Conservation (phyloP, 1,140 invertebrate genomes). For the Drosophila bocki region DNA sequence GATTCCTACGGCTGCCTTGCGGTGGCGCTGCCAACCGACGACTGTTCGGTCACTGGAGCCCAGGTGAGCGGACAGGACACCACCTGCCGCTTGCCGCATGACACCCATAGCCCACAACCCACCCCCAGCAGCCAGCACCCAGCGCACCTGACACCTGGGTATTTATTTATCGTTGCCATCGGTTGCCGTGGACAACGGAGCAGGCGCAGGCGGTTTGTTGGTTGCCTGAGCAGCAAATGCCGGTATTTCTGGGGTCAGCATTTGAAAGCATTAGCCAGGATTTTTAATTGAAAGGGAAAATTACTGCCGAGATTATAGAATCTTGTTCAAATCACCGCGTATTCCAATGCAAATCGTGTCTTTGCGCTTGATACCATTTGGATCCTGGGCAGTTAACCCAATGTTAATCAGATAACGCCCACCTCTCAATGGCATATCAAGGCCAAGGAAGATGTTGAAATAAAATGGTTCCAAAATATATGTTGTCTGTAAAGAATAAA, state of each 20-base stretch:
- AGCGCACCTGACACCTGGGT: constrained; percentile 11
- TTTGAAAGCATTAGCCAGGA: not conserved
- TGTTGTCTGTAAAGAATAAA: not conserved
- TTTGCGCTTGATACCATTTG: not conserved
- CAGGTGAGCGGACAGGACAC: constrained; percentile 15
- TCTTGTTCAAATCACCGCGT: not conserved
- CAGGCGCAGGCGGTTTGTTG: constrained; percentile 71
- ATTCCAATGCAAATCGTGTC: not conserved
- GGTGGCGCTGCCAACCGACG: constrained; percentile 54
- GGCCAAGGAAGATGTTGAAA: not conserved
- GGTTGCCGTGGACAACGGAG: constrained; percentile 69
- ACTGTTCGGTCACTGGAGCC: constrained; percentile 32
- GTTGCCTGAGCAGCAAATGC: constrained; percentile 31
- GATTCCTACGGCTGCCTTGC: constrained; percentile 44
- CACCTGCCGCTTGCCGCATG: constrained; percentile 2
- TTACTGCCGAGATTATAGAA: not conserved
- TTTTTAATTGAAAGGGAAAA: too few relatives aligned
- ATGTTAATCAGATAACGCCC: not conserved
- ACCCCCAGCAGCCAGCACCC: not conserved
- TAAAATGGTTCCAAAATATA: not conserved
- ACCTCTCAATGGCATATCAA: not conserved
- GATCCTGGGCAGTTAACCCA: not conserved
- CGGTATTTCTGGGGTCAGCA: constrained; percentile 36
- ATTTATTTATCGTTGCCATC: constrained; percentile 54
- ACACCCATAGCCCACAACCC: not conserved